phyloP scores from a whole-genome alignment of 1,140 invertebrate species.

The Hyles euphorbiae region DNA sequence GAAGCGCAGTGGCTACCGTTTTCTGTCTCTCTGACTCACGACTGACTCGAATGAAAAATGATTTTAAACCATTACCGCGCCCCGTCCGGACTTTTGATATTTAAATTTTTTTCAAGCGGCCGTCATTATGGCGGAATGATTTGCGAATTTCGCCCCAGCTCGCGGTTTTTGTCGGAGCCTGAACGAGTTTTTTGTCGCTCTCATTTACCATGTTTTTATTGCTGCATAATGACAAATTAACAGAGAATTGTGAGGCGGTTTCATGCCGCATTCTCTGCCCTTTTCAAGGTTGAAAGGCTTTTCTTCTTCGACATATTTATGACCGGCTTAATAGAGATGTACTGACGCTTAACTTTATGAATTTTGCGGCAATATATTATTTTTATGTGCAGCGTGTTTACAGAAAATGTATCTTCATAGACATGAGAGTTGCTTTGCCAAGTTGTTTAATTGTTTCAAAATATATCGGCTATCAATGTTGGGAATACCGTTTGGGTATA shows the following conservation, averaged over 20 bases:
- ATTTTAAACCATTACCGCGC: constrained; percentile 74
- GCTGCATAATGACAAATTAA: constrained; percentile 73
- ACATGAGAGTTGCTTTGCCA: no score
- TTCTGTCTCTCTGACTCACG: constrained; percentile 62
- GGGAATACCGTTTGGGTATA: no score
- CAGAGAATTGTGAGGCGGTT: constrained; percentile 68
- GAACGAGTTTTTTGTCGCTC: constrained; percentile 69
- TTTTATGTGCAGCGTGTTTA: no score
- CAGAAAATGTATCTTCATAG: no score
- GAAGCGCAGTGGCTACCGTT: constrained; percentile 66
- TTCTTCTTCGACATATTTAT: constrained; percentile 20
- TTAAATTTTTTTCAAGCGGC: constrained; percentile 75
- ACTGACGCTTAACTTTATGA: no score
- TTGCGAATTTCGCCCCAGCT: constrained; percentile 68
- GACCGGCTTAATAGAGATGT: no score
- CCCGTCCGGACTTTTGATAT: constrained; percentile 74
- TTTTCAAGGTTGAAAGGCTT: constrained; percentile 55
- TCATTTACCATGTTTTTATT: constrained; percentile 74
- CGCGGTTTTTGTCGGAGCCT: constrained; percentile 64
- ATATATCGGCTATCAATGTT: no score
- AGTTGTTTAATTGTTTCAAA: no score
- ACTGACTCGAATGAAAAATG: constrained; percentile 74
- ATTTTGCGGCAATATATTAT: no score
- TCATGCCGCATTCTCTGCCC: constrained; percentile 58
- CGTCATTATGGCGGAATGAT: constrained; percentile 70